These are phyloP conservation scores for Cotesia vestalis DNA, from an alignment of 1,140 invertebrate genomes.

Conservation along the genomic window DNA sequence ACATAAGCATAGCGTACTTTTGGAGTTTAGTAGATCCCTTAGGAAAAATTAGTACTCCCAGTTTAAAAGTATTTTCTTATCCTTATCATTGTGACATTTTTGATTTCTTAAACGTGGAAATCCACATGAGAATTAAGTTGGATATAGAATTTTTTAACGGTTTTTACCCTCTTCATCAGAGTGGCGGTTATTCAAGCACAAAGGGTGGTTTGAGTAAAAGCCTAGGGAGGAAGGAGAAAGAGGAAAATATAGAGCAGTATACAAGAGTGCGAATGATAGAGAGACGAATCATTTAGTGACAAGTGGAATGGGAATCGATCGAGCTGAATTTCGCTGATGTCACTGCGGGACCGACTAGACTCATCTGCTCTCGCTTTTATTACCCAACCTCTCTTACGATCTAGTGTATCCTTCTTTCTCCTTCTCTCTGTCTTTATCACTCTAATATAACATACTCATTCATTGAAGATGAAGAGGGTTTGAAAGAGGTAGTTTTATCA, in stretches of 20 bases:
- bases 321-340: slow-evolving; percentile 29
- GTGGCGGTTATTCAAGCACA: neutral
- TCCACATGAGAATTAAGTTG: neutral
- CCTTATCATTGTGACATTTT: neutral
- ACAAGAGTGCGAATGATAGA: slow-evolving; percentile 23
- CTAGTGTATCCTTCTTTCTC: neutral
- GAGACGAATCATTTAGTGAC: slow-evolving; percentile 27
- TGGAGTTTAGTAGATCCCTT: too few relatives aligned
- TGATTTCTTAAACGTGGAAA: neutral
- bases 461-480: slow-evolving; percentile 10
- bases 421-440: neutral
- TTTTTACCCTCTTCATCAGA: slow-evolving; percentile 20
- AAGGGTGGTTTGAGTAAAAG: neutral
- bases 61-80: neutral
- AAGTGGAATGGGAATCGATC: slow-evolving; percentile 23
- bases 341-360: slow-evolving; percentile 25
- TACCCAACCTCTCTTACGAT: neutral
- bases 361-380: slow-evolving; percentile 1
- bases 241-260: neutral
- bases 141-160: neutral
- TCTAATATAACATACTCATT: neutral
- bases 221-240: neutral
- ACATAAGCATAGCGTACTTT: too few relatives aligned
- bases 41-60: too few relatives aligned
- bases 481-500: slow-evolving; percentile 36